Base-by-base conservation (phyloP, 2,888 invertebrate genomes). In the Dynastes maya region DNA sequence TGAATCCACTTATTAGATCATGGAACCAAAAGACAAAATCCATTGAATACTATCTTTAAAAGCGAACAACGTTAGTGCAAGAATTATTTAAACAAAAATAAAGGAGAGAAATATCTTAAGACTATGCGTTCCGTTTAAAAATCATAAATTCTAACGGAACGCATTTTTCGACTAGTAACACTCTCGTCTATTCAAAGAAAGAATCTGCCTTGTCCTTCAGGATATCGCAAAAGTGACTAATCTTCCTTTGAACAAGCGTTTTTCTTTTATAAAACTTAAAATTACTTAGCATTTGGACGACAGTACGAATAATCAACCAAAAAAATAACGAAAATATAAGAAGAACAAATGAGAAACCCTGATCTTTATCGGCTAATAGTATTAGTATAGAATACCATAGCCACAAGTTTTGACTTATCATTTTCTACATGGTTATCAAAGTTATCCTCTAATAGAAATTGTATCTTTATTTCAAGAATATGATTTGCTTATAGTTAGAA, bases 341-440 rank as follows among this genome's bases (percentile, higher is more conserved):
- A 45, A 81, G 77, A 82, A 82, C 84, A 83, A 79, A 81, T 82
- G 82, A 80, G 80, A 82, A 83, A 83, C 80, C 80, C 81, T 83
- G 82, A 80, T 80, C 68, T 80, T 82, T 87, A 87, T 87, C 87
- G 88, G 87, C 87, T 87, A 87, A 88, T 86, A 87, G 85, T 88
- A 87, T 83, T 81, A 32, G 5, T 80, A 83, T 79, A 78, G 79
- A 78, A 83, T 83, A 84, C 83, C 84, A 82, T 82, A 83, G 83
- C 83, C 84, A 84, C 81, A 75, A 29, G 40, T 65, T 71, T 11
- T 51, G n/a, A 29, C 61, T 61, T 22, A 61, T 27, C 9, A 16
- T 16, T 53, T 22, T 1, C 16, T 16, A 16, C 13, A 53, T 13
- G 11, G n/a, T n/a, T n/a, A 53, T 53, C 9, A n/a, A 53, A 53